Evolutionary conservation across 2,888 invertebrate genomes (phyloP).

Genomic region (Cheilosia variabilis): DNA sequence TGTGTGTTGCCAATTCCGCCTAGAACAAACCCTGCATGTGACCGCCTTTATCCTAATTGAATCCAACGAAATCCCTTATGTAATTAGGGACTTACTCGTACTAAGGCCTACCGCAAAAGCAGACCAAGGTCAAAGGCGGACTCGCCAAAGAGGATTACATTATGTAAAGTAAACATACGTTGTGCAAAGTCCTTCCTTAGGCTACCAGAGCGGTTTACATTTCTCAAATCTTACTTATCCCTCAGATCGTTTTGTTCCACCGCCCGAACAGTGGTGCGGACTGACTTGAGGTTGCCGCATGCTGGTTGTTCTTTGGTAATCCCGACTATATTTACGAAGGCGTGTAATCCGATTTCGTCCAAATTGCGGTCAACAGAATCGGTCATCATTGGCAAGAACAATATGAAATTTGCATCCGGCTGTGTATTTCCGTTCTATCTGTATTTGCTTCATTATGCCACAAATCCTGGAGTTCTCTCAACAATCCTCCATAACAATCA

Average conservation of each 20-base stretch:
- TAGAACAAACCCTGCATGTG: neutral
- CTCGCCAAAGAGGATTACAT: conserved; percentile 67
- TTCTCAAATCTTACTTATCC: conserved; percentile 49
- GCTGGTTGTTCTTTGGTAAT: conserved; percentile 3
- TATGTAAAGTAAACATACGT: conserved; percentile 63
- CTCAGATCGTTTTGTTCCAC: conserved; percentile 14
- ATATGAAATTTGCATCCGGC: conserved; percentile 13
- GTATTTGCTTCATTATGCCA: neutral
- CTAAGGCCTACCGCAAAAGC: conserved; percentile 59
- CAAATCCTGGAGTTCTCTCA: neutral
- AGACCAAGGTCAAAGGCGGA: conserved; percentile 38
- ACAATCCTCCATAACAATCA: conserved; percentile 53
- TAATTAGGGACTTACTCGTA: conserved; percentile 57
- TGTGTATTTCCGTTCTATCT: neutral
- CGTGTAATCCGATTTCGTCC: conserved; percentile 66
- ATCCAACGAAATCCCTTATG: conserved; percentile 66
- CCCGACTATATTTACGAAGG: conserved; percentile 38
- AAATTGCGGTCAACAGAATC: conserved; percentile 29
- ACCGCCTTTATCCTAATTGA: conserved; percentile 43
- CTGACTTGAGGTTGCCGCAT: conserved; percentile 4
- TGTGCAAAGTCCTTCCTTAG: conserved; percentile 8
- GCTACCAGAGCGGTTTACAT: conserved; percentile 35
- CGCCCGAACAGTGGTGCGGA: neutral
- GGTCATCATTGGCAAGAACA: conserved; percentile 1
- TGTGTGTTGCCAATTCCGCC: neutral